Percentiles rank a stretch among this genome's conserved stretches.
Conservation (phyloP, 1,140 invertebrate species). For the Diuraphis noxia region DNA sequence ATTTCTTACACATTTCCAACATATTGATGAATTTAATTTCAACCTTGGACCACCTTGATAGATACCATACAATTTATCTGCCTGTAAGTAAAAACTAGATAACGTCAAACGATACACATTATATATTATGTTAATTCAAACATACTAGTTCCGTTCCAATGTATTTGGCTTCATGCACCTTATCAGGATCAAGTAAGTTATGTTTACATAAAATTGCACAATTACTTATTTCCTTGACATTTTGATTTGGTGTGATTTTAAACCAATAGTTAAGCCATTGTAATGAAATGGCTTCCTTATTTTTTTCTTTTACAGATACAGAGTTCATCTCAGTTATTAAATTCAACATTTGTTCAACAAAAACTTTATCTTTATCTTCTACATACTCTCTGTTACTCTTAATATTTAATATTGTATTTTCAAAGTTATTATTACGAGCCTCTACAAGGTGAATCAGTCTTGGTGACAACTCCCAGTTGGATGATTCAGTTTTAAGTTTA, state of each 20-base stretch:
- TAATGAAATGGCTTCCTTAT: slow-evolving; percentile 55
- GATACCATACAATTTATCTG: slow-evolving; percentile 56
- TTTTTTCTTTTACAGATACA: slow-evolving; percentile 19
- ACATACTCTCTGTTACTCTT: slow-evolving; percentile 43
- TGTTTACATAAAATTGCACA: slow-evolving; percentile 56
- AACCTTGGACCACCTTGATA: slow-evolving; percentile 57
- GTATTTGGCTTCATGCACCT: slow-evolving; percentile 55
- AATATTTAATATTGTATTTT: slow-evolving; percentile 52
- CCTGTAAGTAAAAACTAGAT: slow-evolving; percentile 56
- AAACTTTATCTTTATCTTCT: slow-evolving; percentile 53
- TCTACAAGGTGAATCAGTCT: slow-evolving; percentile 47
- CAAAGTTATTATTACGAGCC: slow-evolving; percentile 54
- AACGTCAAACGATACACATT: background rate
- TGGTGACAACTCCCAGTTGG: slow-evolving; percentile 50
- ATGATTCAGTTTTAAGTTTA: slow-evolving; percentile 44
- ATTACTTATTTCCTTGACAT: slow-evolving; percentile 56
- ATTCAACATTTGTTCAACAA: slow-evolving; percentile 42
- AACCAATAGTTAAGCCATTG: slow-evolving; percentile 57
- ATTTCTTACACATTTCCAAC: slow-evolving; percentile 56
- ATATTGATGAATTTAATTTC: slow-evolving; percentile 52
- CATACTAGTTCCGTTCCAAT: slow-evolving; percentile 56
- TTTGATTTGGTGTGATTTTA: slow-evolving; percentile 40
- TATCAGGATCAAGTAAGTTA: slow-evolving; percentile 56
- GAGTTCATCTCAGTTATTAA: slow-evolving; percentile 41
- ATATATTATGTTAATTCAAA: slow-evolving; percentile 8